Percentiles rank a stretch among this genome's conserved stretches.
Conservation (phyloP, 2,113 vertebrate genomes). For the Datnioides undecimradiatus region DNA sequence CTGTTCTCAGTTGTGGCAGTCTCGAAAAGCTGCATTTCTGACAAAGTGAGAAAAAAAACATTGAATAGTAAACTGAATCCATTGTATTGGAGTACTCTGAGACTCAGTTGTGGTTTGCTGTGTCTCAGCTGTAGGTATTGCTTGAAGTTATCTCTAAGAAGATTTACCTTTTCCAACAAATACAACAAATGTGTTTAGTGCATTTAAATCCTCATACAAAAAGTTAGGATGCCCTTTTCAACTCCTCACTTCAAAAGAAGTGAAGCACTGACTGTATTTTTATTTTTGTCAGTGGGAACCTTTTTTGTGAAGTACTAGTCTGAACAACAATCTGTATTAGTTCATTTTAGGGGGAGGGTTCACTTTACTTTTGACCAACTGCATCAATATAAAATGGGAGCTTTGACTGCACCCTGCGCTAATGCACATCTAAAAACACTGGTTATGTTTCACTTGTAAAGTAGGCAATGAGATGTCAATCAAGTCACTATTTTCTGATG, state of each 20-base stretch:
- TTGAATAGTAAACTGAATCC: conserved; percentile 1
- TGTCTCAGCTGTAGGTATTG: background rate
- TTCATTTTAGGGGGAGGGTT: background rate
- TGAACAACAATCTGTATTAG: background rate
- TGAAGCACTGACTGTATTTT: background rate
- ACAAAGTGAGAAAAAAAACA: background rate
- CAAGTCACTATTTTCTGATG: background rate
- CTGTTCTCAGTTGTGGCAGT: conserved; percentile 2
- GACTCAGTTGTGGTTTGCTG: background rate
- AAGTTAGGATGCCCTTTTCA: background rate
- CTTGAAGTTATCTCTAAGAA: background rate
- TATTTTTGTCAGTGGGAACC: background rate
- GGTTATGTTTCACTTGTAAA: too few relatives aligned
- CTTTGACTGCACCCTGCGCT: too few relatives aligned
- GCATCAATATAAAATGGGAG: background rate
- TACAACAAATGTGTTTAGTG: background rate
- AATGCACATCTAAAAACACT: too few relatives aligned
- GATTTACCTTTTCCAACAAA: conserved; percentile 6
- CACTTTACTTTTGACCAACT: background rate
- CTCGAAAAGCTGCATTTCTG: background rate
- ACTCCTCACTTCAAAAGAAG: background rate
- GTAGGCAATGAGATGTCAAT: background rate
- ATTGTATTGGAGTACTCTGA: background rate
- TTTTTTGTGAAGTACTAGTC: background rate
- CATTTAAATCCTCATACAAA: background rate